phyloP scores from a whole-genome alignment of 2,888 invertebrate species.

The Metalampra italica region DNA sequence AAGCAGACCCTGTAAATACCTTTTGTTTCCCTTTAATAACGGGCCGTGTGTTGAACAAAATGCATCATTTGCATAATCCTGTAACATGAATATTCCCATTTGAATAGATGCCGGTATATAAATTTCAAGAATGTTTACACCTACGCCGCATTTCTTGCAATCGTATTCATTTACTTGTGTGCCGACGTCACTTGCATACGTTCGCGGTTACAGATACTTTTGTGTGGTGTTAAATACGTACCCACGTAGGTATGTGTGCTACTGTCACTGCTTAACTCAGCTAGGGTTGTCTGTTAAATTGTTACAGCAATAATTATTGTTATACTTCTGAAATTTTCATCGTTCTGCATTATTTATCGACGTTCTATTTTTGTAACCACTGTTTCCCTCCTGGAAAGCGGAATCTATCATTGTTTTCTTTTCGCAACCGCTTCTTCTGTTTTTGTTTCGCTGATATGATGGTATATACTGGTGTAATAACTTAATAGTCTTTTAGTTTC shows the following conservation, averaged over 20 bases:
- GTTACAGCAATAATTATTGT: too few relatives aligned
- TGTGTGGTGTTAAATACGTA: constrained; percentile 1
- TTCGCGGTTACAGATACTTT: not conserved
- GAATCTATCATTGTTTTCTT: not conserved
- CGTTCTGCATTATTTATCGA: too few relatives aligned
- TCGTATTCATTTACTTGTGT: constrained; percentile 1
- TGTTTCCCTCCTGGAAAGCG: too few relatives aligned
- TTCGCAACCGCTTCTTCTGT: not conserved
- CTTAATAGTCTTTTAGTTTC: too few relatives aligned
- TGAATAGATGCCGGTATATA: not conserved
- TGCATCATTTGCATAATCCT: too few relatives aligned
- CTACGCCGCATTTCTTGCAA: not conserved
- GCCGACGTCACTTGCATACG: constrained; percentile 2
- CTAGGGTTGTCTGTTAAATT: not conserved
- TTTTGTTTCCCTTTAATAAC: too few relatives aligned
- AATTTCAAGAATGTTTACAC: not conserved
- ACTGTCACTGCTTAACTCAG: not conserved
- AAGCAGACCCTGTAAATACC: too few relatives aligned
- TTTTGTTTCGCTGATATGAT: not conserved
- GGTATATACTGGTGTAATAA: too few relatives aligned
- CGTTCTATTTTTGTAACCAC: too few relatives aligned
- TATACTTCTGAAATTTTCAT: too few relatives aligned
- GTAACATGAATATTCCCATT: too few relatives aligned
- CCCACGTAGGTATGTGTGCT: not conserved
- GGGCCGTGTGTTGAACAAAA: too few relatives aligned